Evolutionary conservation across 2,113 vertebrate genomes (phyloP).

Genomic region (Eulacestoma nigropectus): DNA sequence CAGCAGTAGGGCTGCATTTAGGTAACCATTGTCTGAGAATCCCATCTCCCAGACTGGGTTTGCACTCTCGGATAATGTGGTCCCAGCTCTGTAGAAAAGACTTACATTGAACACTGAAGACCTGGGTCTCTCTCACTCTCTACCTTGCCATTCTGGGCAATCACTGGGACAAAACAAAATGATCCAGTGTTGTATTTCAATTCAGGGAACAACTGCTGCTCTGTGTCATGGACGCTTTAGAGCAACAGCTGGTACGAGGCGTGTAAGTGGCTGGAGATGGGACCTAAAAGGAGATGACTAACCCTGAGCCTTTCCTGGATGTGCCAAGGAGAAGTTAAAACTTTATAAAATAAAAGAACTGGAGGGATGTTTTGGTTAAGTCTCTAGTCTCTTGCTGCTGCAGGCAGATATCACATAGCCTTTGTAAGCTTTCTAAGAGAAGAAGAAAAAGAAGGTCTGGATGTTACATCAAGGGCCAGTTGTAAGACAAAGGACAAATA

Average conservation of each 20-base stretch:
- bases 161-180: neutral
- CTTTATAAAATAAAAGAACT: neutral
- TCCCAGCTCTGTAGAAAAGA: neutral
- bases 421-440: neutral
- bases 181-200: neutral
- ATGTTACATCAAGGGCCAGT: neutral
- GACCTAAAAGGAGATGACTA: neutral
- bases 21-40: neutral
- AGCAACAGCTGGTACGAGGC: accelerated
- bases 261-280: neutral
- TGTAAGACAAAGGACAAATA: neutral
- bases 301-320: neutral
- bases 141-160: neutral
- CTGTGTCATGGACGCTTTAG: neutral
- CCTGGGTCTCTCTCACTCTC: neutral
- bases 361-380: neutral
- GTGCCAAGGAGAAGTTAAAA: neutral
- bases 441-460: too few species aligned
- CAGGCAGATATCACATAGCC: neutral
- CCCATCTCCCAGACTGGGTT: neutral
- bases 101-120: neutral
- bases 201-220: neutral
- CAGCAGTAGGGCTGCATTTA: neutral
- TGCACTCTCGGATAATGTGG: neutral
- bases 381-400: neutral